Evolutionary conservation across 1,140 invertebrate genomes (phyloP).

Genomic region (Ptiloglossa arizonensis): DNA sequence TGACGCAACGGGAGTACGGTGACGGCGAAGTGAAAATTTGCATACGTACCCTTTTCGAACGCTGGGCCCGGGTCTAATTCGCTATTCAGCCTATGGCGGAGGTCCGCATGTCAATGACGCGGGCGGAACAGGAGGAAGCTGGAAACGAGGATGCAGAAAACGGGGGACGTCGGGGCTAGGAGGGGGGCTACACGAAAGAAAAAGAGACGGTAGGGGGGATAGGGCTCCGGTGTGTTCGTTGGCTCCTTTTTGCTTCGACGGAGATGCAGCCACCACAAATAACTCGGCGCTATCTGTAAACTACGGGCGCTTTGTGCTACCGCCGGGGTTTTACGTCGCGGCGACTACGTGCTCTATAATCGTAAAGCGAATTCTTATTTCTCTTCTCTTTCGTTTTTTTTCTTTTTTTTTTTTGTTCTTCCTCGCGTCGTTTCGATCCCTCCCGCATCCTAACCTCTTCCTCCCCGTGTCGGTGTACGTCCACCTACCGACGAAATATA

Average conservation of each 20-base stretch:
- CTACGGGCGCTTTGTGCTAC: constrained; percentile 57
- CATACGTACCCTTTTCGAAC: constrained; percentile 43
- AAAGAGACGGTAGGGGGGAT: neutral
- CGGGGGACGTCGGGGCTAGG: neutral
- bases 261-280: constrained; percentile 59
- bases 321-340: constrained; percentile 50
- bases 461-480: neutral
- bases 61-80: constrained; percentile 40
- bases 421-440: neutral
- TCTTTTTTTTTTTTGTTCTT: neutral
- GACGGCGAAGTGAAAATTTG: constrained; percentile 52
- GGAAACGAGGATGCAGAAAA: neutral
- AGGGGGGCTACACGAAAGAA: constrained; percentile 12
- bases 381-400: neutral
- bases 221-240: constrained; percentile 29
- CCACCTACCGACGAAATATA: constrained; percentile 6
- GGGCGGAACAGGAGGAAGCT: neutral
- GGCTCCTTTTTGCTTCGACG: constrained; percentile 54
- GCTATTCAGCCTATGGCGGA: constrained; percentile 47
- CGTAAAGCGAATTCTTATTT: constrained; percentile 62
- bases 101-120: constrained; percentile 50
- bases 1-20: neutral
- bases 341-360: constrained; percentile 62
- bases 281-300: constrained; percentile 65
- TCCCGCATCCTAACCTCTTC: neutral